Evolutionary conservation across 2,797 vertebrate species (phyloP), one percentile per base, ranked within the genome.

Genomic region (Melanotaenia pygmaea): DNA sequence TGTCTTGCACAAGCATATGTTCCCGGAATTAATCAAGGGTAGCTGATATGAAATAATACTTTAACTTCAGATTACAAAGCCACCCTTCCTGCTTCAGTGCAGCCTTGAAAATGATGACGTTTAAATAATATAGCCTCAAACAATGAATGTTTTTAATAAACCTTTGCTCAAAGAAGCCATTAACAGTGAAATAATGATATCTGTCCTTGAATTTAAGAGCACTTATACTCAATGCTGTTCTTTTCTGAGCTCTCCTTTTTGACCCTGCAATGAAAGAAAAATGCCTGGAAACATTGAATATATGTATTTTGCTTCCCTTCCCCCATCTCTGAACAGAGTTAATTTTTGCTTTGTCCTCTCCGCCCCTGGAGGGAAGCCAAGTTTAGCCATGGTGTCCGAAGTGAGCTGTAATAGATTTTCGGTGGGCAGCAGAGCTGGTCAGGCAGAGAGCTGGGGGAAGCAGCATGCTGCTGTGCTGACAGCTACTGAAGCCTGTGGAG

Each of bases 331-430:
- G 64, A 66, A 82, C 69, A 53, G 37, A 12, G 10, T 57, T 85
- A 72, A 89, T 90, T 91, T 86, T 59, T 74, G 59, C 78, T 67
- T 79, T 43, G 18, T 79, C 72, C 70, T 85, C 73, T 70, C 66
- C 34, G 24, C 64, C 72, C 70, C 77, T 89, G 87, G 82, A 89
- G 59, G 56, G 28, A 35, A 83, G 83, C 87, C 88, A 89, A 86
- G 80, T 84, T 82, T 74, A 51, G 73, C 72, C 79, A 84, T 66
- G 57, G 61, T 54, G 83, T 89, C 82, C 79, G 74, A 85, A 87
- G 81, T 86, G 80, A 86, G 77, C 77, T 64, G 56, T 87, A 85
- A 89, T 88, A 84, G 85, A 89, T 90, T 90, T 88, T 61, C 82
- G 83, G 90, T 85, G 87, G 84, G 89, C 72, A 64, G 56, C 43